Percentiles rank a stretch among this genome's conserved stretches.
Conservation (phyloP, 2,888 invertebrate genomes). For the Zygaena filipendulae region DNA sequence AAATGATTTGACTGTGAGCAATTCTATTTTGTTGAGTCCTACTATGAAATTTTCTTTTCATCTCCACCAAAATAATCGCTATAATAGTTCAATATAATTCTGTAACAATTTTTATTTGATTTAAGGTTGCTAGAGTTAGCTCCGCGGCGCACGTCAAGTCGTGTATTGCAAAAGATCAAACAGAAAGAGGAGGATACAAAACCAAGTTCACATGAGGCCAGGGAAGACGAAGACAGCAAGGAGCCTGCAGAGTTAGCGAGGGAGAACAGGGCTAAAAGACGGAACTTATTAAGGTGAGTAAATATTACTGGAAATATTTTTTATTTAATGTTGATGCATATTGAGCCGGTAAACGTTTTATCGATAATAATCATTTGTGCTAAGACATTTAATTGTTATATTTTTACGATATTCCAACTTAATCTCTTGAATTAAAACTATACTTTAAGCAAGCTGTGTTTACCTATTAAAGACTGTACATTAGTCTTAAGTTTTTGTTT, state of each 20-base stretch:
- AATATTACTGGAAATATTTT: conserved; percentile 3
- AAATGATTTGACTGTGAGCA: too few relatives aligned
- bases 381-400: too few relatives aligned
- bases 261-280: conserved; percentile 63
- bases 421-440: too few relatives aligned
- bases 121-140: conserved; percentile 72
- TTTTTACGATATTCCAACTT: too few relatives aligned
- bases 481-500: too few relatives aligned
- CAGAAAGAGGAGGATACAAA: conserved; percentile 58
- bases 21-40: too few relatives aligned
- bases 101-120: conserved; percentile 7
- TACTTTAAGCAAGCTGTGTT: too few relatives aligned
- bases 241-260: conserved; percentile 50
- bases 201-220: conserved; percentile 37
- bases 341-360: conserved; percentile 6
- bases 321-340: conserved; percentile 3
- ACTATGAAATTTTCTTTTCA: too few relatives aligned
- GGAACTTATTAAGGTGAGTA: conserved; percentile 46
- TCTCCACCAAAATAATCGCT: too few relatives aligned
- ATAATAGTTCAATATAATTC: too few relatives aligned
- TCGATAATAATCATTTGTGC: conserved; percentile 9
- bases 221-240: conserved; percentile 56
- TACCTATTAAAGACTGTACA: too few relatives aligned
- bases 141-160: conserved; percentile 75
- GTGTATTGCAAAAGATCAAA: conserved; percentile 72